Evolutionary conservation across 2,113 vertebrate genomes (phyloP), one percentile per base, ranked within the genome.

Genomic region (Eurystomus gularis): DNA sequence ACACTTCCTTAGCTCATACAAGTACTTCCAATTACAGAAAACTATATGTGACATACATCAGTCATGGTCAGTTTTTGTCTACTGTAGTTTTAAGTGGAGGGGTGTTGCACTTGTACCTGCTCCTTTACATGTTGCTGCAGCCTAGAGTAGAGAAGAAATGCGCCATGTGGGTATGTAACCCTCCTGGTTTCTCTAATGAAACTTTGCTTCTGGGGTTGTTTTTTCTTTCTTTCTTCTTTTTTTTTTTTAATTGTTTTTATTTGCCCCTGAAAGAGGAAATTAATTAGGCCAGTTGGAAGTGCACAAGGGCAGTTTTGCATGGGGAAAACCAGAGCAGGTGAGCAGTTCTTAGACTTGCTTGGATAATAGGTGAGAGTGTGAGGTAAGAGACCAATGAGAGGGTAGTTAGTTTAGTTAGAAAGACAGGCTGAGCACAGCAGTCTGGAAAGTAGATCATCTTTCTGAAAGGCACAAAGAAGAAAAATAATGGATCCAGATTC

Each of bases 391-490:
- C 35, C 1, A 0, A 60, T 2, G 2, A 52, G 82, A 94, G 69
- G 39, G 25, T 72, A 69, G 82, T 88, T 94, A 89, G 78, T 60
- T 81, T 75, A 90, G 58, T 87, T 65, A 82, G 77, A 86, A 90
- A 78, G 64, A 76, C 44, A 90, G 84, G 23, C 66, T 81, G 76
- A 93, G 72, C 2, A 0, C 37, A 93, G 52, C 44, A 31, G 37
- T 94, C 96, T 97, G 96, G 94, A 95, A 97, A 96, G 82, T 79
- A 95, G 80, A 97, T 97, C 75, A 89, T 94, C 78, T 76, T 92
- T 95, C 84, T 87, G 83, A 94, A 92, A 94, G 83, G 73, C 77
- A 87, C 62, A 93, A 73, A 89, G 83, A 89, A 86, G 70, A 87
- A 89, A 97, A 95, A 79, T 72, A 92, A 95, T 49, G 65, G n/a